These are phyloP conservation scores for Colostygia pectinataria DNA, from an alignment of 2,888 invertebrate genomes.

Conservation along the genomic window DNA sequence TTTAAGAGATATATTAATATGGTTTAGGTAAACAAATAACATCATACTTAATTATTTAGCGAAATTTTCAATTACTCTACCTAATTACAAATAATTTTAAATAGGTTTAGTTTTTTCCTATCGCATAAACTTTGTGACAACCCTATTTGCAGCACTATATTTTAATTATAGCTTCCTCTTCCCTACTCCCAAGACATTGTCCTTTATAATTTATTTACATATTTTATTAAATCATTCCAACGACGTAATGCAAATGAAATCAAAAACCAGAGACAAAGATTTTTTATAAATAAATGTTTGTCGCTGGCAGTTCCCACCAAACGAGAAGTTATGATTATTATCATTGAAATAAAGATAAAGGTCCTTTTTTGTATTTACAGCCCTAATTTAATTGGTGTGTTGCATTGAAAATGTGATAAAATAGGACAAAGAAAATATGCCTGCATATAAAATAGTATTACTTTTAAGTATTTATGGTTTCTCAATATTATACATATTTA, in stretches of 20 bases:
- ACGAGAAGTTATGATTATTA: conserved; percentile 51
- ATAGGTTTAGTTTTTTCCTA: no score
- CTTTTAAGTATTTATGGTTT: no score
- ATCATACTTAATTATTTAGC: no score
- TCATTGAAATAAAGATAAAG: conserved; percentile 37
- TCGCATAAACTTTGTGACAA: conserved; percentile 44
- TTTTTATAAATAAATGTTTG: conserved; percentile 52
- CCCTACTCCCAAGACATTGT: conserved; percentile 75
- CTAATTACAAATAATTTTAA: no score
- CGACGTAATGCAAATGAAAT: conserved; percentile 73
- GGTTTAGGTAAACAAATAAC: no score
- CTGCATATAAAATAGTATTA: no score
- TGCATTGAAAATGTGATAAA: no score
- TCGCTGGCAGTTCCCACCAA: conserved; percentile 71
- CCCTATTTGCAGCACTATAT: conserved; percentile 58
- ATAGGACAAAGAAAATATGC: no score
- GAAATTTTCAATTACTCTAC: no score
- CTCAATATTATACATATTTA: no score
- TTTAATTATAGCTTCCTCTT: conserved; percentile 76
- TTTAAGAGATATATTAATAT: no score
- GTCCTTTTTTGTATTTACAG: conserved; percentile 35
- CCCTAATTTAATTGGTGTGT: conserved; percentile 10
- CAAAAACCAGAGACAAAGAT: conserved; percentile 68
- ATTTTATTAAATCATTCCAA: conserved; percentile 67
- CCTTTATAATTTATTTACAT: conserved; percentile 73